phyloP scores from a whole-genome alignment of 23 tunicate species.

The Clavelina lepadiformis region DNA sequence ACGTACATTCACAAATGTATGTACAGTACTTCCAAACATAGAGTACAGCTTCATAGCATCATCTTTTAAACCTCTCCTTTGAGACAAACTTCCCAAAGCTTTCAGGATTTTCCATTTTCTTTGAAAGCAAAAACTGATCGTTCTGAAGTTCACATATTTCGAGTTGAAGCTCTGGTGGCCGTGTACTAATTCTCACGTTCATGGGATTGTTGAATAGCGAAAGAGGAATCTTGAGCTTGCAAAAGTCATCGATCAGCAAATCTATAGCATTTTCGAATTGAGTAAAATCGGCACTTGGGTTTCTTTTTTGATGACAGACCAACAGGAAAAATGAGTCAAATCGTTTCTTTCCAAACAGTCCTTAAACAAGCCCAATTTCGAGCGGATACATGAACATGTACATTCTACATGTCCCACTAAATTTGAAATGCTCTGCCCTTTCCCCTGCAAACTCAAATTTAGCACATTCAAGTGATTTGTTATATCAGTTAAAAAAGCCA shows the following conservation, averaged over 20 bases:
- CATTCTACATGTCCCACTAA: slow-evolving; percentile 31
- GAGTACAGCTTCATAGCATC: slow-evolving; percentile 17
- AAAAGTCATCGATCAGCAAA: slow-evolving; percentile 6
- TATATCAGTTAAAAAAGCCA: slow-evolving; percentile 20
- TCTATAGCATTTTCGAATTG: slow-evolving; percentile 6
- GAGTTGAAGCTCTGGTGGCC: slow-evolving; percentile 17
- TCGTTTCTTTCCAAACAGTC: slow-evolving; percentile 22
- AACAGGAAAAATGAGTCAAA: slow-evolving; percentile 7
- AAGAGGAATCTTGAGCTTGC: slow-evolving; percentile 15
- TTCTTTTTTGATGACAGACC: slow-evolving; percentile 16
- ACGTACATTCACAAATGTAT: slow-evolving; percentile 18
- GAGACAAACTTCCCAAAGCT: slow-evolving; percentile 26
- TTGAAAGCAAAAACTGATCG: slow-evolving; percentile 14
- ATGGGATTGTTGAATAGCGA: slow-evolving; percentile 19
- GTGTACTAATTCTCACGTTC: slow-evolving; percentile 5
- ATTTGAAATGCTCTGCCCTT: slow-evolving; percentile 16
- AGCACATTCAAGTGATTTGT: slow-evolving; percentile 39
- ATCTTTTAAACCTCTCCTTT: slow-evolving; percentile 23
- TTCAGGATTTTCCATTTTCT: slow-evolving; percentile 14
- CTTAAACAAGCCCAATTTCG: slow-evolving; percentile 9
- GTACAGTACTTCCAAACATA: slow-evolving; percentile 23
- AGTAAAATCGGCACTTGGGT: slow-evolving; percentile 17
- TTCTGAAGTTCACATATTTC: slow-evolving; percentile 23
- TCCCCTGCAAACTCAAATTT: slow-evolving; percentile 29
- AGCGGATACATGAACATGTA: slow-evolving; percentile 20